Conservation (phyloP, 2,113 vertebrate genomes). For the Sinocyclocheilus rhinocerous region DNA sequence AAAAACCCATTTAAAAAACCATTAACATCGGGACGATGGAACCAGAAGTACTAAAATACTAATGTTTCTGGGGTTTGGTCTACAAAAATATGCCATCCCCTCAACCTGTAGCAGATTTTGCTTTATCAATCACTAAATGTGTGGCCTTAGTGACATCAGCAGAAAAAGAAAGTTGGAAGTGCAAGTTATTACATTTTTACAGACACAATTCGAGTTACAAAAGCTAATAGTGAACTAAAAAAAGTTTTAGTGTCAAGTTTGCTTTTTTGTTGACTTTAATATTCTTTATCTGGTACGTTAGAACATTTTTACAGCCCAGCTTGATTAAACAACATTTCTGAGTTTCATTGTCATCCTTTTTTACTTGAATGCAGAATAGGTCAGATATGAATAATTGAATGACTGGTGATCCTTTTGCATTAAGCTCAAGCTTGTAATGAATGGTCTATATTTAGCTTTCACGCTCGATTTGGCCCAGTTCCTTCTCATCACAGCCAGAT, state of each 20-base stretch:
- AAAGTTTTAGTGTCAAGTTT: neutral
- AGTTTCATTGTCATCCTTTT: neutral
- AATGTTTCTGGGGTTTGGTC: too few relatives aligned
- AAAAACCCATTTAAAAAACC: neutral
- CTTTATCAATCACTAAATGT: neutral
- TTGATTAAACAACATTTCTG: neutral
- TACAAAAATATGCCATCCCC: too few relatives aligned
- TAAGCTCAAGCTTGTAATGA: conserved; percentile 1
- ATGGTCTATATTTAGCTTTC: conserved; percentile 6
- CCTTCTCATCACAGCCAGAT: neutral
- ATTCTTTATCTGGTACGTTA: neutral
- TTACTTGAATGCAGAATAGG: neutral
- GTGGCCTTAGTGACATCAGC: too few relatives aligned
- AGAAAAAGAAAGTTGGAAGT: too few relatives aligned
- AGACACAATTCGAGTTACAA: neutral
- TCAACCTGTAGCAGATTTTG: neutral
- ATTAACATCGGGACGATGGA: too few relatives aligned
- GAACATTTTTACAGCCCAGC: neutral
- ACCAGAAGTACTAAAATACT: too few relatives aligned
- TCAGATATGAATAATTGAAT: neutral
- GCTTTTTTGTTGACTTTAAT: neutral
- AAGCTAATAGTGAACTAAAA: neutral
- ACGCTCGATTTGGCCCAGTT: neutral
- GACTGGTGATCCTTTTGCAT: neutral
- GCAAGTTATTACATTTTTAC: too few relatives aligned